A percentile compares a stretch with the other conserved stretches of the same genome.
These are phyloP conservation scores for Tolmerus cingulatus DNA, from an alignment of 2,888 invertebrate genomes.

Conservation along the genomic window DNA sequence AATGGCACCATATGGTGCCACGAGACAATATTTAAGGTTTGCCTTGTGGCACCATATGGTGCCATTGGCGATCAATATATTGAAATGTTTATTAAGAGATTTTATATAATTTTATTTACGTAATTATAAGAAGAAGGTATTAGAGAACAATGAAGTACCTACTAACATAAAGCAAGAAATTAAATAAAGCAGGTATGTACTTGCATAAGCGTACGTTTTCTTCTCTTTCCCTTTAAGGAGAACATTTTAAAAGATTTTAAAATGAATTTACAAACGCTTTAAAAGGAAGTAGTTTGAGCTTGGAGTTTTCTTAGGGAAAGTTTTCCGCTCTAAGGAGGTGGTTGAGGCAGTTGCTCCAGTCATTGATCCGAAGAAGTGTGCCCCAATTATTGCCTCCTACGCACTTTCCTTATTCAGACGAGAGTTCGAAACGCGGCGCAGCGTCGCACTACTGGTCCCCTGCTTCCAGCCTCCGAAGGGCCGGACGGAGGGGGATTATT, in stretches of 20 bases:
- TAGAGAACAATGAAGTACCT: too few species aligned
- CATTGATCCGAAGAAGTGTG: background rate
- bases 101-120: background rate
- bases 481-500: background rate
- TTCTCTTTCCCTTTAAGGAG: background rate
- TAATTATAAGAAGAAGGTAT: background rate
- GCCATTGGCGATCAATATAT: background rate
- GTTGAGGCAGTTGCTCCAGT: background rate
- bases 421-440: background rate
- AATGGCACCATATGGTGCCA: background rate
- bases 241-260: background rate
- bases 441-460: background rate
- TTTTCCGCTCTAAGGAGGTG: background rate
- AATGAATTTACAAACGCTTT: background rate
- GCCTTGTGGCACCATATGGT: too few species aligned
- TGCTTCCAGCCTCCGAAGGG: background rate
- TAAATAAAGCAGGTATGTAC: too few species aligned
- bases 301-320: background rate
- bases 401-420: background rate
- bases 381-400: background rate
- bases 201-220: too few species aligned
- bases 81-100: background rate
- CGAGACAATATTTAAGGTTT: background rate
- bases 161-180: too few species aligned
- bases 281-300: slow-evolving; percentile 2